Base-by-base conservation (phyloP, 1,140 invertebrate species). In the Dinothrombium tinctorium region DNA sequence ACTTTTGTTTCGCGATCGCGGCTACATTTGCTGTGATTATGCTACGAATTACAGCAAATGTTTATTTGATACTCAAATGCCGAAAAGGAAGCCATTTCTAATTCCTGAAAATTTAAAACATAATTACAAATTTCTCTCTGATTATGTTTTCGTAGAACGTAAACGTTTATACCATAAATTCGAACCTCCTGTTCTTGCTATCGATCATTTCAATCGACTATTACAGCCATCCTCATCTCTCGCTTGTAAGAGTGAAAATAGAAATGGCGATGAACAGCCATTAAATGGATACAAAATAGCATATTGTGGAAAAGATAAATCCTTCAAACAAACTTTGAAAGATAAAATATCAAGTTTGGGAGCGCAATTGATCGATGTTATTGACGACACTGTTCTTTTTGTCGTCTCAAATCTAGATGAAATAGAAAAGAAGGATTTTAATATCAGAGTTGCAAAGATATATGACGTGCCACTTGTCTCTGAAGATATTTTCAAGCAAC, bases 11-110 rank as follows among this genome's bases (percentile, higher is more conserved):
- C 68, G 69, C 41, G 74, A 72, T 49, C 70, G 71, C 49, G 76
- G 75, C 1, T 90, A 89, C 53, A 59, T 66, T 44, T 90, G 84
- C 53, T 61, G 57, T 48, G 89, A 87, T 31, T 62, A 76, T 56
- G 49, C 87, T 24, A 75, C 72, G 19, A 87, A 89, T 56, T 96
- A 84, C 80, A 74, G 78, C 0, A 82, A 79, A 58, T 96, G 90
- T 57, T 63, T 67, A 31, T 71, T 74, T 48, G 53, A 71, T 7
- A 70, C 71, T 0, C 68, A 69, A 49, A 65, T 72, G 17, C 87
- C 89, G 6, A 65, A 73, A 50, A 60, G 81, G 40, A 66, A 54
- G n/a, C 56, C 67, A 33, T 81, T 89, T 50, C 66, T 66, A 51
- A 57, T 94, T 23, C 78, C 84, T 2, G 55, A 59, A 14, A 61